Evolutionary conservation across 2,113 vertebrate species (phyloP), one percentile per base, ranked within the genome.

Genomic region (Pampusana beccarii): DNA sequence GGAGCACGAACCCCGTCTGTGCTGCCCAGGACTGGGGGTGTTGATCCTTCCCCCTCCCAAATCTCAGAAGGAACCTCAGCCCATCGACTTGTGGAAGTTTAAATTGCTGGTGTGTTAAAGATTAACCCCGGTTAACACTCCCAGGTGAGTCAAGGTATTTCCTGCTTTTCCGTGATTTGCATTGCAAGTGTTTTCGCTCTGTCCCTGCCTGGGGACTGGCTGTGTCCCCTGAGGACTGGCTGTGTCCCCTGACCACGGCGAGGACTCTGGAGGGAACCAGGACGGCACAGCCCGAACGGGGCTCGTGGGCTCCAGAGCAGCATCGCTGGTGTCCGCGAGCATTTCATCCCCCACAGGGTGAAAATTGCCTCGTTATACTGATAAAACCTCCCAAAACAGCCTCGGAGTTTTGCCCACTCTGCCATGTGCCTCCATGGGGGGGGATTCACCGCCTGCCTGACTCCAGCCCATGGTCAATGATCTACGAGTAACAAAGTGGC

Each of bases 291-390:
- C 44, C 44, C 10, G 44, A 46, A 10, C 38, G 38, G 5, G 2
- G 1, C 9, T 7, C 24, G 38, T 5, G 5, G n/a, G 8, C 17
- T 16, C 31, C 51, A 1, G 74, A 10, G 48, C 16, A 20, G 31
- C 74, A 26, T 10, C 56, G 0, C 1, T 3, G 9, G 0, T 4
- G 5, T 3, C 56, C 13, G 2, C 2, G 16, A 13, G 50, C 0
- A 26, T 3, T 61, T 36, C 5, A 13, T 3, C 67, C 13, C 5
- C 38, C 18, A 10, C 5, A 1, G 50, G 64, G 17, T 16, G 34
- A 5, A 11, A 51, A 51, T 2, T 1, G 8, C 17, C 29, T 34
- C 3, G 1, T 21, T 51, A 5, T 6, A 2, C 24, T 1, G 13
- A 53, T 11, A 60, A 34, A 19, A 58, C 36, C 51, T 24, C 89